Conservation (phyloP, 2,888 invertebrate genomes). For the Didymodactylos carnosus region DNA sequence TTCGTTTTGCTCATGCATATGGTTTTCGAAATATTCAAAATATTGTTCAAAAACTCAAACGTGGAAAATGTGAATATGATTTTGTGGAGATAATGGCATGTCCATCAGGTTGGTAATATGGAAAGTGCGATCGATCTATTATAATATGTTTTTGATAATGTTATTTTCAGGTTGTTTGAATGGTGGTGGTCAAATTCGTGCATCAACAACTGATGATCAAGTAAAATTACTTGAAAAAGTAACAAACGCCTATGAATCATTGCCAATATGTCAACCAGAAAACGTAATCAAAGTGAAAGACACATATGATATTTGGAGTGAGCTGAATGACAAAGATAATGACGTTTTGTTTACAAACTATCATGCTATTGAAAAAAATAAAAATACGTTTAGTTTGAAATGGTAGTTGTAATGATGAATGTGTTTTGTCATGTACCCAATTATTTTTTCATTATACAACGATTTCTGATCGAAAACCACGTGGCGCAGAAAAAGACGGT, state of each 20-base stretch:
- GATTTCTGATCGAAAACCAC: not conserved
- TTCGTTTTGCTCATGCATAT: slow-evolving; percentile 38
- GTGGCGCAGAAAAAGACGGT: slow-evolving; percentile 5
- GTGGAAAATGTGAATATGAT: slow-evolving; percentile 51
- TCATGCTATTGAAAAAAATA: not conserved
- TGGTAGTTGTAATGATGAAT: too few relatives aligned
- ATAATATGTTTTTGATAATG: too few relatives aligned
- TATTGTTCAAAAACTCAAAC: slow-evolving; percentile 78
- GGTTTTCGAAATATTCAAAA: slow-evolving; percentile 96
- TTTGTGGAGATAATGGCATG: slow-evolving; percentile 99
- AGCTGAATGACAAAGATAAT: not conserved
- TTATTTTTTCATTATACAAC: not conserved
- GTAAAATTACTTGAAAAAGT: not conserved
- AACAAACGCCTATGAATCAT: not conserved
- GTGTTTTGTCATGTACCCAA: not conserved
- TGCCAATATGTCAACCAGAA: not conserved
- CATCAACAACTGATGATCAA: not conserved
- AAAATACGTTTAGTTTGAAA: not conserved
- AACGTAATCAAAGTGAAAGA: not conserved
- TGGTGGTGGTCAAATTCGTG: slow-evolving; percentile 14
- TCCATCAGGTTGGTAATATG: too few relatives aligned
- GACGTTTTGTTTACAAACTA: not conserved
- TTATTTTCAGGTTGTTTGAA: slow-evolving; percentile 35
- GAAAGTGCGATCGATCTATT: too few relatives aligned
- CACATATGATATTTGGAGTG: too few relatives aligned